Evolutionary conservation across 2,113 vertebrate genomes (phyloP).

Genomic region (Vanacampus margaritifer): DNA sequence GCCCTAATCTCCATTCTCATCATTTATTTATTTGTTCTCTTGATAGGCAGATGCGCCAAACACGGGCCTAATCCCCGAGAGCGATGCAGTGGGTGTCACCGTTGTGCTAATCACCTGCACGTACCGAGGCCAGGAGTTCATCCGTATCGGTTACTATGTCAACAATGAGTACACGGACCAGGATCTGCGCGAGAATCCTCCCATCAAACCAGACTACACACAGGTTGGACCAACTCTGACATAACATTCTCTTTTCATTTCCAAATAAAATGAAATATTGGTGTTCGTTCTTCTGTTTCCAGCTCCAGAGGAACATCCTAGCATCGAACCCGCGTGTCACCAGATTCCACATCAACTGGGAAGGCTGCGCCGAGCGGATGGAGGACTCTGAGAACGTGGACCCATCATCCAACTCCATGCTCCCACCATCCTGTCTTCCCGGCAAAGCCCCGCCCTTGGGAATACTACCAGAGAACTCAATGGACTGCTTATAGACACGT

Average conservation of each 20-base stretch:
- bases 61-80: conserved; percentile 84
- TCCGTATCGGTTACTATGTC: conserved; percentile 90
- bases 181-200: conserved; percentile 86
- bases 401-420: conserved; percentile 74
- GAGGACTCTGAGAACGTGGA: conserved; percentile 86
- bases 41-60: conserved; percentile 85
- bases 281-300: not conserved
- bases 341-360: conserved; percentile 93
- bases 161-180: conserved; percentile 89
- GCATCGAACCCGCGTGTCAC: conserved; percentile 89
- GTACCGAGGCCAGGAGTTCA: conserved; percentile 88
- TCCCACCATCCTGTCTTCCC: conserved; percentile 77
- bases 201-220: conserved; percentile 83
- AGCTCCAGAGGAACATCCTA: conserved; percentile 91
- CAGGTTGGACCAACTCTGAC: conserved; percentile 71
- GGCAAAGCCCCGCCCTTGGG: conserved; percentile 77
- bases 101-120: conserved; percentile 91
- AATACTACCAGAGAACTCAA: conserved; percentile 85
- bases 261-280: not conserved
- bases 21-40: conserved; percentile 4
- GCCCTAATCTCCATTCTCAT: not conserved
- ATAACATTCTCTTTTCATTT: not conserved
- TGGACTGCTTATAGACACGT: conserved; percentile 81
- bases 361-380: conserved; percentile 78
- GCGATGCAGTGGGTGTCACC: conserved; percentile 88